These are phyloP conservation scores for Pristionchus maxplancki DNA, from an alignment of 2,888 invertebrate species.

Conservation along the genomic window DNA sequence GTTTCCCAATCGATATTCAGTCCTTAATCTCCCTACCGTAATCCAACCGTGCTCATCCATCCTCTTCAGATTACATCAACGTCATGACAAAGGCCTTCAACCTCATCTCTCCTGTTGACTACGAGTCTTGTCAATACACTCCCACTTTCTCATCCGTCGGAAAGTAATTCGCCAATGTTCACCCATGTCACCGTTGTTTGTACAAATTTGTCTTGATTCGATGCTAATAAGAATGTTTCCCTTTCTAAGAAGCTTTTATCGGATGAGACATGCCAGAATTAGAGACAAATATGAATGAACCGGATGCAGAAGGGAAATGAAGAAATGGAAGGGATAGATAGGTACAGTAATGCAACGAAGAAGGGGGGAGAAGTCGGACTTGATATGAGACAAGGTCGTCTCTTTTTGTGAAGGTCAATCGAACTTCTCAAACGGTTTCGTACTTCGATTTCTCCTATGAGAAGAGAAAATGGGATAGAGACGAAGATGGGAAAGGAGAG, in stretches of 20 bases:
- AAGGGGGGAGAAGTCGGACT: conserved; percentile 15
- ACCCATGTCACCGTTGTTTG: conserved; percentile 37
- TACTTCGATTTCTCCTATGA: background rate
- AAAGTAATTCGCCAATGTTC: conserved; percentile 60
- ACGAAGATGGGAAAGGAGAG: background rate
- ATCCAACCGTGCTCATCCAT: too few relatives aligned
- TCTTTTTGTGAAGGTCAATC: conserved; percentile 24
- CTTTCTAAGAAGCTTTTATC: conserved; percentile 23
- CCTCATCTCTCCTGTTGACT: conserved; percentile 78
- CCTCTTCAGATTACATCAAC: conserved; percentile 77
- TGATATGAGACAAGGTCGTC: conserved; percentile 51
- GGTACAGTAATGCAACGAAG: background rate
- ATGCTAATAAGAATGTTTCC: conserved; percentile 28
- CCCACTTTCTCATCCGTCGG: conserved; percentile 78
- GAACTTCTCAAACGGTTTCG: conserved; percentile 37
- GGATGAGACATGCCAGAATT: background rate
- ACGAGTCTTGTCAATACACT: conserved; percentile 78
- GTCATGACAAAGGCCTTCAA: conserved; percentile 78
- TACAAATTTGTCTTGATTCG: conserved; percentile 42
- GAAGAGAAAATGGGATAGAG: conserved; percentile 19
- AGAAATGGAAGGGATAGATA: conserved; percentile 19
- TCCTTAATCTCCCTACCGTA: background rate
- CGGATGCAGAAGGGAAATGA: conserved; percentile 7
- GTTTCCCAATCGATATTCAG: conserved; percentile 50
- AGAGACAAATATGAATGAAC: conserved; percentile 36